phyloP scores from a whole-genome alignment of 2,113 vertebrate species.

The Larimichthys polyactis region DNA sequence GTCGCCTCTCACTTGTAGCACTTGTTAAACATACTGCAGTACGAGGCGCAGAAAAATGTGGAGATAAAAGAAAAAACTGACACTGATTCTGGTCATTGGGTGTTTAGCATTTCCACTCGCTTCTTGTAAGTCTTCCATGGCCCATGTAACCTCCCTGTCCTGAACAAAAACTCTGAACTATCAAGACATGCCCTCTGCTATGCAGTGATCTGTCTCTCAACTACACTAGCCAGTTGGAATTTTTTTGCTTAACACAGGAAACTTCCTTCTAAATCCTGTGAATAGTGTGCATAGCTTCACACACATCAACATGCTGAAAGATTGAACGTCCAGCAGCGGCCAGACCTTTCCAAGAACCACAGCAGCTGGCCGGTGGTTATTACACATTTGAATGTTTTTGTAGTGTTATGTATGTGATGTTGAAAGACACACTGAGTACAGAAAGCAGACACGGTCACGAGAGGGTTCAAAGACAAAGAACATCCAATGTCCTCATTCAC shows the following conservation, averaged over 20 bases:
- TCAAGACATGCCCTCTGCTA: background rate
- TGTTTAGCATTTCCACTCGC: constrained; percentile 6
- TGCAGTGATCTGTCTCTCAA: constrained; percentile 29
- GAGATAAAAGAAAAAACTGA: constrained; percentile 43
- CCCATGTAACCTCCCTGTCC: constrained; percentile 15
- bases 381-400: constrained; percentile 45
- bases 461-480: constrained; percentile 46
- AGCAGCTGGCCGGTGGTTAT: constrained; percentile 48
- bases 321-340: constrained; percentile 30
- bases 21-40: constrained; percentile 66
- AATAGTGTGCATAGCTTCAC: constrained; percentile 12
- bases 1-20: constrained; percentile 70
- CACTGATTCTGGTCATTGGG: constrained; percentile 23
- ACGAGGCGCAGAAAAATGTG: constrained; percentile 43
- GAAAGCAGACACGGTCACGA: background rate
- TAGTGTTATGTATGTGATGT: constrained; percentile 25
- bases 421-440: constrained; percentile 52
- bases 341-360: constrained; percentile 48
- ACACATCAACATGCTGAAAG: constrained; percentile 46
- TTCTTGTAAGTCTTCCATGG: constrained; percentile 14
- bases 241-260: constrained; percentile 55
- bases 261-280: constrained; percentile 25
- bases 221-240: constrained; percentile 1
- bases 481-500: constrained; percentile 54
- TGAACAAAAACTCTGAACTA: constrained; percentile 11